Conservation (phyloP, 92 coral and sea anemone species). For the Zoanthus sansibaricus region DNA sequence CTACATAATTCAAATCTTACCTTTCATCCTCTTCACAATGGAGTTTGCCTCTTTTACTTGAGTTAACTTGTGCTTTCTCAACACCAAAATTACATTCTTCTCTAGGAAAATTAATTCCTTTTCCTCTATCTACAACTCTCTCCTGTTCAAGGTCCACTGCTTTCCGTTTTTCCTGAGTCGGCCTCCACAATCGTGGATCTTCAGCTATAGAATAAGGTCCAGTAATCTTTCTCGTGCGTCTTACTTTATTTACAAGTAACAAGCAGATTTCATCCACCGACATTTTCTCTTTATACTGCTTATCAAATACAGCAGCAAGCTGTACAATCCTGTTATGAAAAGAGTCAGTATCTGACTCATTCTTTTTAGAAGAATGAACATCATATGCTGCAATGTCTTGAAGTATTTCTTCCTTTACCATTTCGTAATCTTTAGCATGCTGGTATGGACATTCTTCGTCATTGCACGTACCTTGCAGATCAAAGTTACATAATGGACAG, state of each 20-base stretch:
- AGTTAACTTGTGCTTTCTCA: conserved; percentile 50
- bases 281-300: conserved; percentile 86
- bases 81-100: conserved; percentile 60
- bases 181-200: conserved; percentile 69
- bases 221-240: conserved; percentile 51
- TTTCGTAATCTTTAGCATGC: conserved; percentile 67
- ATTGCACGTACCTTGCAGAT: conserved; percentile 91
- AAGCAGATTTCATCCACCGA: conserved; percentile 85
- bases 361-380: conserved; percentile 35
- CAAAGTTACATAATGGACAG: conserved; percentile 77
- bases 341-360: conserved; percentile 36
- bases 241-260: conserved; percentile 82
- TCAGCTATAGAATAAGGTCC: conserved; percentile 65
- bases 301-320: conserved; percentile 67
- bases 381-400: conserved; percentile 86
- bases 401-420: conserved; percentile 69
- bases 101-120: conserved; percentile 28
- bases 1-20: not conserved
- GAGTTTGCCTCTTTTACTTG: conserved; percentile 37
- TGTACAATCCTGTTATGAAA: conserved; percentile 50
- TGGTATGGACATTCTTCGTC: conserved; percentile 40
- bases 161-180: conserved; percentile 32
- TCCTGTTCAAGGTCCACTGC: conserved; percentile 11
- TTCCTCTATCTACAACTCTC: conserved; percentile 35
- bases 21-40: conserved; percentile 29